These are phyloP conservation scores for Stenotaenia linearis DNA, from an alignment of 2,888 invertebrate species.

Conservation along the genomic window DNA sequence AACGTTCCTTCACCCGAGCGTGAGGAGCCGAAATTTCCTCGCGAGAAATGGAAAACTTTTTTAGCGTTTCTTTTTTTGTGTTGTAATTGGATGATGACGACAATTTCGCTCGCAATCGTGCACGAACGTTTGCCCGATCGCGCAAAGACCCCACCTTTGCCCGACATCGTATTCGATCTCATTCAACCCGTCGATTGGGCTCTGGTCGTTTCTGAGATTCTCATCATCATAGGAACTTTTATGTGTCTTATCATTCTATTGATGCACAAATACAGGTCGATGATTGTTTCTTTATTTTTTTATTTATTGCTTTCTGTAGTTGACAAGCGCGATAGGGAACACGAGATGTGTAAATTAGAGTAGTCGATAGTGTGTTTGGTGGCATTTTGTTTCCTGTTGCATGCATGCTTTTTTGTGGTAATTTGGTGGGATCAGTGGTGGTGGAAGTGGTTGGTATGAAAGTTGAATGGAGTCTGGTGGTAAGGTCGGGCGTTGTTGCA, in stretches of 20 bases:
- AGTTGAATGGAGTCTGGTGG: too few relatives aligned
- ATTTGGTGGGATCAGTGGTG: too few relatives aligned
- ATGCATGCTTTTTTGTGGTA: too few relatives aligned
- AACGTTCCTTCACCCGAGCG: constrained; percentile 62
- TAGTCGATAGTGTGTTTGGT: too few relatives aligned
- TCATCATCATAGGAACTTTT: constrained; percentile 75
- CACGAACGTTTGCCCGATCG: constrained; percentile 82
- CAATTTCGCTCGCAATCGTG: constrained; percentile 70
- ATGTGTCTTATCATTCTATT: constrained; percentile 69
- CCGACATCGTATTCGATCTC: constrained; percentile 75
- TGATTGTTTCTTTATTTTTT: too few relatives aligned
- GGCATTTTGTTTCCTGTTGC: too few relatives aligned
- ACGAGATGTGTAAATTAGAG: too few relatives aligned
- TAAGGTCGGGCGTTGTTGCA: too few relatives aligned
- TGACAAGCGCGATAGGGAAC: too few relatives aligned
- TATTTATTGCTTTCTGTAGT: too few relatives aligned
- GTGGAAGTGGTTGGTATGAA: too few relatives aligned
- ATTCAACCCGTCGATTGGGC: constrained; percentile 67
- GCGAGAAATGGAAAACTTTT: constrained; percentile 76
- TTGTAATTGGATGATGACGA: constrained; percentile 60
- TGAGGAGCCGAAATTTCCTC: constrained; percentile 71
- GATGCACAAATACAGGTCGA: constrained; percentile 75
- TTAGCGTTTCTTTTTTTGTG: constrained; percentile 57
- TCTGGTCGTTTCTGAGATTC: constrained; percentile 73
- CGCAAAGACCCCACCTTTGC: constrained; percentile 65